Evolutionary conservation across 2,113 vertebrate species (phyloP), one percentile per base, ranked within the genome.

Genomic region (Nansenia antarctica): DNA sequence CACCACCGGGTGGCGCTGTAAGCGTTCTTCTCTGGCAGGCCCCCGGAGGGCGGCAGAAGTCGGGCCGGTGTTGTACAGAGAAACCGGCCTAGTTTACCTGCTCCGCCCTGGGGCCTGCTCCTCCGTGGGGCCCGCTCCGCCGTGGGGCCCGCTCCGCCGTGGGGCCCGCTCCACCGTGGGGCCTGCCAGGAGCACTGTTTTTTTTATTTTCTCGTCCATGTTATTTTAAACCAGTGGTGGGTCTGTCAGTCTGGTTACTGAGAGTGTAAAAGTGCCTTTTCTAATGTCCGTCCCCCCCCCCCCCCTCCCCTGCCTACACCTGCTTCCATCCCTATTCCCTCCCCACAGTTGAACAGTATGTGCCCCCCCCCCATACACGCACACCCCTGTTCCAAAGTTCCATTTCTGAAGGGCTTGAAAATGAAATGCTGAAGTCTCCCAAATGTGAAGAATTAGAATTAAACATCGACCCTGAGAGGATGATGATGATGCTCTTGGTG

Each of bases 1-100:
- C 86, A 90, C 90, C 85, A 86, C 82, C 87, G 62, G 86, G 86
- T 49, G 74, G 86, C 59, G 79, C 89, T 88, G 83, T 87, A 64
- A 68, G 58, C 45, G 42, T 64, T 70, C 62, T 64, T 71, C 34
- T 65, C 14, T 7, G 3, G 0, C 15, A 78, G 37, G 1, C 29
- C 22, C 54, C 27, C 72, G 70, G 64, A 76, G 0, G 37, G 67
- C 67, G 79, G 73, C 76, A 37, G 70, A 73, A 74, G 79, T 81
- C 91, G 93, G 93, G 94, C 88, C 91, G 92, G 95, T 95, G 95
- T 96, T 92, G 93, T 96, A 98, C 96, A 96, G 95, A 97, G 96
- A 96, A 98, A 94, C 94, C 92, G 90, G 92, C 92, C 92, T 79
- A 83, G 95, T 96, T 96, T 97, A 95, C 95, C 86, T 83, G 84